Evolutionary conservation across 2,113 vertebrate genomes (phyloP).

Genomic region (Noctilio leporinus): DNA sequence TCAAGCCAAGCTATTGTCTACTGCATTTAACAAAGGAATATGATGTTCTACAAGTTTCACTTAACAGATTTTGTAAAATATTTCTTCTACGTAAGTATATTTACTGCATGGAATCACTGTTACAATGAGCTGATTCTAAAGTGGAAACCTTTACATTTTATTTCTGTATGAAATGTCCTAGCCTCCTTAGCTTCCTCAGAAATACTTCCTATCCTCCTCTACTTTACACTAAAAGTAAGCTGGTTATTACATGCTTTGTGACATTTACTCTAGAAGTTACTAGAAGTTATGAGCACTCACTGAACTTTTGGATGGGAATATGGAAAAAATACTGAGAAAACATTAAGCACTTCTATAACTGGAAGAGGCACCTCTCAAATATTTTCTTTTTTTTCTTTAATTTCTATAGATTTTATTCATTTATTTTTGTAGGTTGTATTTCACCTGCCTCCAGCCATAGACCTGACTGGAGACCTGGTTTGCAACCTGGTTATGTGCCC

Average conservation of each 20-base stretch:
- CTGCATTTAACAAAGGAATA: neutral
- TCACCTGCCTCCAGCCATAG: too few relatives aligned
- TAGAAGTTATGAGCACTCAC: neutral
- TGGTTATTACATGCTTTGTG: neutral
- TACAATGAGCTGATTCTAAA: neutral
- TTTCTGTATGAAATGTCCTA: neutral
- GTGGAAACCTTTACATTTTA: neutral
- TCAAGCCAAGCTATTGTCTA: neutral
- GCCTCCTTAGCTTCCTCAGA: neutral
- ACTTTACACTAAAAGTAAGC: neutral
- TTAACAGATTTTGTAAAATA: neutral
- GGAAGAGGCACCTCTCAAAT: neutral
- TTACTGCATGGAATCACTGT: neutral
- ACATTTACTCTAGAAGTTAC: neutral
- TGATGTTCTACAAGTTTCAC: neutral
- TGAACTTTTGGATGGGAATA: neutral
- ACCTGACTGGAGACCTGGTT: too few relatives aligned
- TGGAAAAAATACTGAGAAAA: neutral
- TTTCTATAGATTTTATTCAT: too few relatives aligned
- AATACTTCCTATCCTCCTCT: neutral
- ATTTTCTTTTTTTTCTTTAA: neutral
- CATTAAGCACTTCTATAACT: neutral
- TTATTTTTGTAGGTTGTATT: too few relatives aligned
- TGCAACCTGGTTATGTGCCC: too few relatives aligned
- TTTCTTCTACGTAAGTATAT: neutral